Evolutionary conservation across 2,888 invertebrate genomes (phyloP).

Genomic region (Siphlonurus alternatus): DNA sequence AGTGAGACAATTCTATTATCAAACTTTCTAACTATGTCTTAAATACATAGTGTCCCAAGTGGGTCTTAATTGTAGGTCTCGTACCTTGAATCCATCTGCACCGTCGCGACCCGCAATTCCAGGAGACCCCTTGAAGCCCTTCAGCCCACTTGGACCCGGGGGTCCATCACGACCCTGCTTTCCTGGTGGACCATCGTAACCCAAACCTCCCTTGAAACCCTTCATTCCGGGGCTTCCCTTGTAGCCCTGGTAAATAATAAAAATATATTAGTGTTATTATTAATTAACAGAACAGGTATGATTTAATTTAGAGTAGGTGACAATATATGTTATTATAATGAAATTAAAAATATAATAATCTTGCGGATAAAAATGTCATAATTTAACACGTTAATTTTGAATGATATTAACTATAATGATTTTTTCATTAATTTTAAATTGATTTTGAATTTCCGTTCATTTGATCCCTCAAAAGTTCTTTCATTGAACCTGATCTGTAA

Average conservation of each 20-base stretch:
- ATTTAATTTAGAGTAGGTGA: background rate
- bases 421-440: background rate
- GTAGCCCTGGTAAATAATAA: conserved; percentile 19
- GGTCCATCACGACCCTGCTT: conserved; percentile 40
- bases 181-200: conserved; percentile 41
- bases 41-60: too few species aligned
- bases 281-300: background rate
- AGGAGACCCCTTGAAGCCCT: conserved; percentile 74
- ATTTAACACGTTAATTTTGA: too few species aligned
- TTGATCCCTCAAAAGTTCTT: too few species aligned
- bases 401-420: background rate
- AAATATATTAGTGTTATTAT: background rate
- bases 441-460: background rate
- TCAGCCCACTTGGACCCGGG: conserved; percentile 46
- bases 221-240: conserved; percentile 25
- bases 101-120: conserved; percentile 59
- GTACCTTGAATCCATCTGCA: conserved; percentile 42
- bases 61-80: too few species aligned
- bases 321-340: background rate
- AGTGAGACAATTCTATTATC: too few species aligned
- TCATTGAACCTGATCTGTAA: too few species aligned
- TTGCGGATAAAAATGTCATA: background rate
- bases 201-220: conserved; percentile 50
- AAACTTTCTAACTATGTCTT: too few species aligned
- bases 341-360: background rate